These are phyloP conservation scores for Lacerta agilis DNA, from an alignment of 2,797 vertebrate species.

Conservation along the genomic window DNA sequence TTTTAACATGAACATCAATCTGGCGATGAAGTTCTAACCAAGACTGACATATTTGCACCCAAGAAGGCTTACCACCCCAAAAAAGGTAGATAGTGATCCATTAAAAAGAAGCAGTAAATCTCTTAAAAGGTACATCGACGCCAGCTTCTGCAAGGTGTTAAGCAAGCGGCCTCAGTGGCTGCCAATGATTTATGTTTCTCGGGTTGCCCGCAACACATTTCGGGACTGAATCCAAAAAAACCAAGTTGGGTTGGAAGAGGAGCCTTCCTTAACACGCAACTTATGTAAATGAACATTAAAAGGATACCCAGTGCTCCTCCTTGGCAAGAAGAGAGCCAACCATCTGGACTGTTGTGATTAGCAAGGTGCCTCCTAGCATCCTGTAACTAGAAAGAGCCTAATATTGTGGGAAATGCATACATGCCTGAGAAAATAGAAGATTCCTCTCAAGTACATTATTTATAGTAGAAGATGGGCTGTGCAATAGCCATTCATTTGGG, in stretches of 20 bases:
- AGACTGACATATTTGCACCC: slow-evolving; percentile 38
- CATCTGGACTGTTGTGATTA: slow-evolving; percentile 69
- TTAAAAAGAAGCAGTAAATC: slow-evolving; percentile 31
- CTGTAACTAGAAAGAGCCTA: slow-evolving; percentile 63
- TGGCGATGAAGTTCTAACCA: slow-evolving; percentile 45
- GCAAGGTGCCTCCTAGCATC: slow-evolving; percentile 64
- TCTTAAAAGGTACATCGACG: slow-evolving; percentile 30
- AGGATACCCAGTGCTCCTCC: slow-evolving; percentile 65
- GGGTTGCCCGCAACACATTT: slow-evolving; percentile 4
- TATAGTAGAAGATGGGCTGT: slow-evolving; percentile 61
- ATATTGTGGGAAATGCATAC: slow-evolving; percentile 51
- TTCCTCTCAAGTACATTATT: slow-evolving; percentile 64
- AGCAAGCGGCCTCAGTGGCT: slow-evolving; percentile 29
- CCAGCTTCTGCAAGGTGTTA: slow-evolving; percentile 15
- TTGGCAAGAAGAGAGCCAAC: slow-evolving; percentile 65
- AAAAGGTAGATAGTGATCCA: slow-evolving; percentile 48
- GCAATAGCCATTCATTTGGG: slow-evolving; percentile 67
- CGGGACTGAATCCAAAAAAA: fast-evolving
- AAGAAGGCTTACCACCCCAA: slow-evolving; percentile 52
- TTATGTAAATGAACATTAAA: slow-evolving; percentile 70
- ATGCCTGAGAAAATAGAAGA: slow-evolving; percentile 41
- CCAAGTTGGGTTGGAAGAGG: slow-evolving; percentile 10
- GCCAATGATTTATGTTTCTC: slow-evolving; percentile 25
- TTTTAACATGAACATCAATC: slow-evolving; percentile 42
- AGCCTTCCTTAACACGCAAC: slow-evolving; percentile 66